These are phyloP conservation scores for Tyria jacobaeae DNA, from an alignment of 2,888 invertebrate species.

Conservation along the genomic window DNA sequence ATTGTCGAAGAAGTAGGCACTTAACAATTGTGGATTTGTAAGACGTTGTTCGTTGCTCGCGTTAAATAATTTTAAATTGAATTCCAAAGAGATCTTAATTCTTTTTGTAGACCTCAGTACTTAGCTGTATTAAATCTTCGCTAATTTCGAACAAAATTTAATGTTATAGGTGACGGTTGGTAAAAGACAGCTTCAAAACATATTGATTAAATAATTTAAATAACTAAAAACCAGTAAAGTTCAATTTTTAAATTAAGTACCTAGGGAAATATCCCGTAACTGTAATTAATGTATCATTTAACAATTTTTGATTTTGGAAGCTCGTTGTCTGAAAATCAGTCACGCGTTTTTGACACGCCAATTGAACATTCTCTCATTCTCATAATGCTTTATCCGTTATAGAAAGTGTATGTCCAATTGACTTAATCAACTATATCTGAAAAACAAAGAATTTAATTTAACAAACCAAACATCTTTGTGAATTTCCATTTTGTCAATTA, in stretches of 20 bases:
- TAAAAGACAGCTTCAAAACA: no score
- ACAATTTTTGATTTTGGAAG: neutral
- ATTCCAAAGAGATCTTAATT: no score
- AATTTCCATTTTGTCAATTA: no score
- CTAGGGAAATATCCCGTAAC: neutral
- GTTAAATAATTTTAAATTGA: no score
- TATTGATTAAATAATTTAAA: neutral
- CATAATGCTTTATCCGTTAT: neutral
- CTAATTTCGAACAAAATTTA: no score
- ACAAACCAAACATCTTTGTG: no score
- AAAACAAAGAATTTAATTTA: no score
- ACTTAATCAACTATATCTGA: neutral
- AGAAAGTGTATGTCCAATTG: neutral
- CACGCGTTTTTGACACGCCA: neutral
- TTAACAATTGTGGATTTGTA: neutral
- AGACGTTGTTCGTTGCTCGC: no score
- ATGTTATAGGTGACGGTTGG: no score
- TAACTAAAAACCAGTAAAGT: neutral
- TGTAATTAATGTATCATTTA: neutral
- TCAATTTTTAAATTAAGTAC: no score
- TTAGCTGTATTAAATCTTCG: no score
- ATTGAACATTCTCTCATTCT: slow-evolving; percentile 5
- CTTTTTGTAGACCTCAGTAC: no score
- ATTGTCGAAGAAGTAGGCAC: neutral
- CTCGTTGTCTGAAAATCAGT: neutral